Base-by-base conservation (phyloP, 2,797 vertebrate genomes). In the Spheniscus humboldti region DNA sequence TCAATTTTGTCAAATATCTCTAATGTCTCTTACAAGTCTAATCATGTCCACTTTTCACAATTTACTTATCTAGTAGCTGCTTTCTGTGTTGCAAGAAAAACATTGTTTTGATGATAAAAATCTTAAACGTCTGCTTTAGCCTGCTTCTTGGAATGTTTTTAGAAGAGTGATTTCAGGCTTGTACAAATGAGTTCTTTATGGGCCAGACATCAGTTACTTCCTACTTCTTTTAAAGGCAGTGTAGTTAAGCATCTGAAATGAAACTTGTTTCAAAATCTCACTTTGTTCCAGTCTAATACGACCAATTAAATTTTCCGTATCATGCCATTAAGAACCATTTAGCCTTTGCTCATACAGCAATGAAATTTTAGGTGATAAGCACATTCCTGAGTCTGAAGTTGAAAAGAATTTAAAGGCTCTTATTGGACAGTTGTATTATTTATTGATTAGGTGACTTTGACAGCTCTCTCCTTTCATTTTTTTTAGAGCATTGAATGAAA, bases 401-500 rank as follows among this genome's bases (percentile, higher is more conserved):
- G 62, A 63, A 39, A 71, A 91, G 15, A 33, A 22, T 28, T 15
- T 71, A 35, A 73, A 79, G 30, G n/a, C 4, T 84, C 0, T 17
- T 64, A 47, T 13, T 79, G 60, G 22, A 35, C 15, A 55, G 22
- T 31, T 86, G 9, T 62, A 4, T 64, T 77, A 19, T 12, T 71
- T 47, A 55, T 33, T 15, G 62, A 88, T 31, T 31, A 74, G 41
- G 52, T 13, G 2, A 45, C 64, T 90, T 74, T 67, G 59, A 76
- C 39, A 76, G 39, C 33, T 77, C 5, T 53, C 56, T 19, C 5
- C 11, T 23, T n/a, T 67, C 56, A 23, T 12, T 77, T 18, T 96
- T 37, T 96, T 94, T 97, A 99, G 99, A 98, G 99, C 99, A 89
- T 95, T 99, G 95, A 99, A 99, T 97, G 99, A 99, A 98, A 99